Base-by-base conservation (phyloP, 2,113 vertebrate genomes). In the Andinoacara biseriatus region DNA sequence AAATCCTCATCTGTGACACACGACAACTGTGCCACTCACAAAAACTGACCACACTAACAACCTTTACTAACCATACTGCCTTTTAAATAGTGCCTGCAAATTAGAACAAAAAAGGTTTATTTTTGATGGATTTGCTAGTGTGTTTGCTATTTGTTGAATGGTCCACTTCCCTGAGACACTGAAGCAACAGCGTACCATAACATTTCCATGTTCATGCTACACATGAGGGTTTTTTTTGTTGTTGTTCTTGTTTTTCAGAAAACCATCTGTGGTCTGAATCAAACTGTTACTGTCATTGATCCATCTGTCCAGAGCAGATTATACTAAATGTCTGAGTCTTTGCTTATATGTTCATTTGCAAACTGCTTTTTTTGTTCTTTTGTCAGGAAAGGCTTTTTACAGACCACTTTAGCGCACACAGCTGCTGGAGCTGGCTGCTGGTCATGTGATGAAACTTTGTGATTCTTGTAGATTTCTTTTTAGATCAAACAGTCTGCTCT, bases 1-100 rank as follows among this genome's bases (percentile, higher is more conserved):
- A 72, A 52, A 72, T 49, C 43, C 26, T 72, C 43, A 72, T 5
- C 43, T 72, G 65, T 69, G 65, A 52, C 65, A 69, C 43, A 69
- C 1, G 6, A 31, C 26, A 72, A 72, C 52, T 72, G 46, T 72
- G 65, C 65, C 10, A 31, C 5, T 29, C 24, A 69, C 24, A 49
- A 69, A 49, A 69, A 69, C 3, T 31, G 46, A 46, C 43, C 67
- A 72, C 17, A 72, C 17, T 29, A 52, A 52, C 43, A 72, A 4
- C 46, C 10, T 72, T 72, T 72, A 52, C 43, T 72, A 31, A 54
- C 5, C 38, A 17, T 67, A 17, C 43, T 15, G 65, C 10, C 17
- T 52, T n/a, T 72, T 72, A 72, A 31, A n/a, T 17, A 72, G 43
- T 10, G 17, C 24, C 43, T 72, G 52, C 17, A 8, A 5, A 38